Evolutionary conservation across 2,113 vertebrate species (phyloP), one percentile per base, ranked within the genome.

Genomic region (Butastur rufipennis): DNA sequence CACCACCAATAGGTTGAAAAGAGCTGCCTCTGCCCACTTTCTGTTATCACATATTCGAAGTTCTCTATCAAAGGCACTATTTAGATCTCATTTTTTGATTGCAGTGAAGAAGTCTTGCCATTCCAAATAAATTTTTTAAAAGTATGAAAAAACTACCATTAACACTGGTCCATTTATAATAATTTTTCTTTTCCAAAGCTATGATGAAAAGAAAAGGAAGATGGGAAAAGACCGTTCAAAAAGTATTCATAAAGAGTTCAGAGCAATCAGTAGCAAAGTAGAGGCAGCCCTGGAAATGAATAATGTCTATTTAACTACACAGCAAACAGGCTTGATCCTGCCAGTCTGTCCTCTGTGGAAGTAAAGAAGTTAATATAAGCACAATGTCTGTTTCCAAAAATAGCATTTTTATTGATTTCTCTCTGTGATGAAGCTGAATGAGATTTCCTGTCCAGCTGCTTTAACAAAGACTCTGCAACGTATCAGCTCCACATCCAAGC

Each of bases 221-320:
- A 96, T 94, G 93, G 90, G 97, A 31, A 97, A 98, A 45, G 92
- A 94, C 38, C 88, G 96, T 56, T 92, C 91, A 75, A 97, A 97
- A 63, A 86, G 15, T 27, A 96, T 83, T 36, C 72, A 79, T 90
- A 89, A 98, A 61, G 94, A 97, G 48, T 97, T 98, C 63, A 92
- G 97, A 45, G 95, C 95, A 94, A 95, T 96, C 36, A 88, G 32
- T 22, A 93, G 88, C 19, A 94, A 93, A 73, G 87, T 88, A 74
- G 93, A 97, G 70, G 93, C 68, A 78, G 95, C 95, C 50, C 31
- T 96, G 45, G 96, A 98, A 92, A 43, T 96, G 38, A 98, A 97
- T 36, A 77, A 95, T 96, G 26, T 74, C 21, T 95, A 68, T 70
- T 66, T 43, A 55, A 62, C 16, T 23, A 42, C 45, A 58, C 3